Evolutionary conservation across 1,140 invertebrate species (phyloP), one percentile per base, ranked within the genome.

Genomic region (Rhyzopertha dominica): DNA sequence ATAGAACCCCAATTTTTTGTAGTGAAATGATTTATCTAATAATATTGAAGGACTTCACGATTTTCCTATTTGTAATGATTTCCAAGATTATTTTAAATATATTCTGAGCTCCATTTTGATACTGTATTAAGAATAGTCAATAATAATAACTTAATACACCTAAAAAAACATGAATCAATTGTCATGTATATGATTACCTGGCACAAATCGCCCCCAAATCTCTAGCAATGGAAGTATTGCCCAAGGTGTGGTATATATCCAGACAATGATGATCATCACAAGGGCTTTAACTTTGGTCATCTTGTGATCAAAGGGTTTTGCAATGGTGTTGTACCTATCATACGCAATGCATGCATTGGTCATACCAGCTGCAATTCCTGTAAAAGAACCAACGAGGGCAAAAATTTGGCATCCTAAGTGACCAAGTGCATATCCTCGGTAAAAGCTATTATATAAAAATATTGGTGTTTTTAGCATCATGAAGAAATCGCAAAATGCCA

Each of bases 391-490:
- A 40, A 90, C 77, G 24, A 84, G 65, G 0, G 74, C 82, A 60
- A 89, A 91, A 30, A 89, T 73, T 56, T 88, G 82, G 64, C 89
- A 91, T 5, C 82, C 84, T 0, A 81, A 44, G 25, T 78, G 70
- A 14, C 86, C 88, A 2, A 76, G 58, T 0, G 85, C 82, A 49
- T 84, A 89, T 3, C 86, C 87, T 18, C 78, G 74, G 63, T 85
- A 77, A 44, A 87, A 85, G 3, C 85, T 88, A 61, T 90, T 90
- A 62, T 87, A 87, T 50, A 92, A 89, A 63, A 91, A 89, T 52
- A 91, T 81, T 0, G 88, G 88, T 1, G 86, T 79, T 69, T 90
- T 90, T 1, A 82, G 58, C 82, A 90, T 89, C 87, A 90, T 92
- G 12, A 88, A 72, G 56, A 91, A 86, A 63, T 94, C 90, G 49